Evolutionary conservation across 2,113 vertebrate genomes (phyloP), one percentile per base, ranked within the genome.

Genomic region (Morphnarchus princeps): DNA sequence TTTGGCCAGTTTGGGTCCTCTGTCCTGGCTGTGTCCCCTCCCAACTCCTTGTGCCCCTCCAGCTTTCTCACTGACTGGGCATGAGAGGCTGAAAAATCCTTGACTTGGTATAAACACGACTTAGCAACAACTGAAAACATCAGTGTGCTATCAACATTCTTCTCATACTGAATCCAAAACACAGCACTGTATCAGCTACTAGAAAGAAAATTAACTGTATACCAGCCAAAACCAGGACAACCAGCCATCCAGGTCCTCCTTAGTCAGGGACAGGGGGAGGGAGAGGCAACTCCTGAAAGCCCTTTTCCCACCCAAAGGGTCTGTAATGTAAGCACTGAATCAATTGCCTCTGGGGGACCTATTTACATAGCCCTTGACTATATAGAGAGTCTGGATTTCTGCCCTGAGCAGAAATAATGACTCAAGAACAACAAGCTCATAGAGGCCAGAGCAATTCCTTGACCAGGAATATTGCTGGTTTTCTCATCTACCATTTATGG

Each of bases 251-350:
- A 72, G 24, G 9, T n/a, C 11, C 19, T n/a, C 17, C 18, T 57
- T 16, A 15, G 6, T 26, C 45, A 58, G 18, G 13, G 16, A 65
- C 16, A 62, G 3, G 5, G 17, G 54, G 12, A 58, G 10, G 8
- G 17, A 85, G 11, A 79, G 7, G 8, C 9, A 86, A 7, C 16
- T 74, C 43, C 25, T 73, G 57, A 58, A 81, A 82, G 9, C 5
- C 13, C 43, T 45, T 77, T 20, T n/a, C 20, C 17, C 6, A 58
- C 38, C 9, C 7, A 57, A 65, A 52, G 2, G 17, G 13, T 66
- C 65, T 70, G 24, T 36, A 72, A 52, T 0, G 0, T n/a, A 50
- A 42, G 7, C 8, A 25, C 24, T n/a, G 50, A 63, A 49, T 22
- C 2, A 67, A 34, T 31, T 91, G 8, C 6, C 38, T 86, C 3